Conservation (phyloP, 1,140 invertebrate species). For the Ostrea edulis region DNA sequence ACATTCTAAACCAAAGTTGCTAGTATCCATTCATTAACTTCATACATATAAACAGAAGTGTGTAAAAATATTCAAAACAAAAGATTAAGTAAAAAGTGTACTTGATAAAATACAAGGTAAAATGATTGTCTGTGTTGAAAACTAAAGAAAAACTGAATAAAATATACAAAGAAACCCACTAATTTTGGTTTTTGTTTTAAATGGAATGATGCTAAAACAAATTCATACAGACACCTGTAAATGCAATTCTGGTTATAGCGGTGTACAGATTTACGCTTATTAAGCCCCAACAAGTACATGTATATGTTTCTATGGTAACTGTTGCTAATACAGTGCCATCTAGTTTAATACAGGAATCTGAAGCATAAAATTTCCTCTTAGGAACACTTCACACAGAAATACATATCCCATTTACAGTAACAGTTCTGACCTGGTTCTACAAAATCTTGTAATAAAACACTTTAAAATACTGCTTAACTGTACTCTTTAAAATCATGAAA, state of each 20-base stretch:
- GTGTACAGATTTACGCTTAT: background rate
- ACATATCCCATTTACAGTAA: no score
- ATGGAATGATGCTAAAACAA: background rate
- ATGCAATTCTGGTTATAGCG: background rate
- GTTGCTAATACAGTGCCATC: no score
- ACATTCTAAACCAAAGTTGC: no score
- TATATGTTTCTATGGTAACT: no score
- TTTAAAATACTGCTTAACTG: no score
- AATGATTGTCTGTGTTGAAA: background rate
- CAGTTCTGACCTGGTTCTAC: no score
- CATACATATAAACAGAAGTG: background rate
- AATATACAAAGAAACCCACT: background rate
- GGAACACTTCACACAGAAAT: no score
- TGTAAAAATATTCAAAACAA: background rate
- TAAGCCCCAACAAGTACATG: no score
- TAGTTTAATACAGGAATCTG: no score
- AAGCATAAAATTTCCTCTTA: no score
- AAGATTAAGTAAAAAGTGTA: background rate
- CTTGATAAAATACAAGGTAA: background rate
- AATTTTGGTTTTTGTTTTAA: background rate
- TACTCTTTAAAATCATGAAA: no score
- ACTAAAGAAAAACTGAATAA: background rate
- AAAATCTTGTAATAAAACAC: no score
- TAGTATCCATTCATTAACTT: background rate
- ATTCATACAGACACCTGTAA: background rate